phyloP scores from a whole-genome alignment of 2,113 vertebrate genomes.

The Grus americana region DNA sequence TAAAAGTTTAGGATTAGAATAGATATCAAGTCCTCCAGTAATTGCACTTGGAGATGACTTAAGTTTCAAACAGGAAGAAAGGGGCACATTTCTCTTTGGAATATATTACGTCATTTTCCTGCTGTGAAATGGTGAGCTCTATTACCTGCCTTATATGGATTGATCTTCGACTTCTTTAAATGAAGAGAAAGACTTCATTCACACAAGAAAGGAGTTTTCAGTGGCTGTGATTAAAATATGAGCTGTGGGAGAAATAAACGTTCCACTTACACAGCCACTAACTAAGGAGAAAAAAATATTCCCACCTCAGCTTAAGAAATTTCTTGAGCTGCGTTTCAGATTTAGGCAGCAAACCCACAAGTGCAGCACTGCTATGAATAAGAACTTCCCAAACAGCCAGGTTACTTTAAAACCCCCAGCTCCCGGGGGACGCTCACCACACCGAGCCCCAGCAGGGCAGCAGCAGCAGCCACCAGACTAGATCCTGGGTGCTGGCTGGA shows the following conservation, averaged over 20 bases:
- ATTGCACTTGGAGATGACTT: not conserved
- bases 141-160: not conserved
- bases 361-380: not conserved
- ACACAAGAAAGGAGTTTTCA: not conserved
- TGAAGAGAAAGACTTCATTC: not conserved
- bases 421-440: accelerated
- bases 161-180: not conserved
- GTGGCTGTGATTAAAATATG: not conserved
- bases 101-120: not conserved
- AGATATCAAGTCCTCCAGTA: not conserved
- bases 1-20: not conserved
- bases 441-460: not conserved
- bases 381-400: not conserved
- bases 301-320: not conserved
- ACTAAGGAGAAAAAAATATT: not conserved
- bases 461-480: not conserved
- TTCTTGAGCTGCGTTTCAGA: not conserved
- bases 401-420: not conserved
- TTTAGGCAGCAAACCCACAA: not conserved
- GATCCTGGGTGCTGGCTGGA: not conserved
- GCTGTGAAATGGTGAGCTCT: not conserved
- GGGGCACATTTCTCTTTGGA: not conserved
- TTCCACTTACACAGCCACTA: not conserved
- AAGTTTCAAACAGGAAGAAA: not conserved
- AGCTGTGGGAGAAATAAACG: not conserved